Percentiles rank a stretch among this genome's conserved stretches.
These are phyloP conservation scores for Willisornis vidua DNA, from an alignment of 2,113 vertebrate genomes.

Conservation along the genomic window DNA sequence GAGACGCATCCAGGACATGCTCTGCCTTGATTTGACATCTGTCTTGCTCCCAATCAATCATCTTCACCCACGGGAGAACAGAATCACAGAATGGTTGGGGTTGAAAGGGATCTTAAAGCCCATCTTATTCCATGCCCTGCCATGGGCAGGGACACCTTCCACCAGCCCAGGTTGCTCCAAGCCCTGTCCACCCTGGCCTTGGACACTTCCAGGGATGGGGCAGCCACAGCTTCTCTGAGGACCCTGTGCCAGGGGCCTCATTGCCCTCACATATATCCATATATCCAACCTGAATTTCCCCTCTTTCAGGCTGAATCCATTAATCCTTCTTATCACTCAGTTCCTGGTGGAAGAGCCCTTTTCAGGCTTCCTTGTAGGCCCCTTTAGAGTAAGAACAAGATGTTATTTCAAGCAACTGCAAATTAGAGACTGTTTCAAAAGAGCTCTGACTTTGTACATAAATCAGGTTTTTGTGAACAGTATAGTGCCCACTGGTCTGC, in stretches of 20 bases:
- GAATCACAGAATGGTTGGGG: background rate
- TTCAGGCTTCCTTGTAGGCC: background rate
- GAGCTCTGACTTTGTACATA: background rate
- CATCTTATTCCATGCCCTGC: rapidly evolving
- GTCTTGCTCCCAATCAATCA: conserved; percentile 47
- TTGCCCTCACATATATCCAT: rapidly evolving
- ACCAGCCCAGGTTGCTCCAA: background rate
- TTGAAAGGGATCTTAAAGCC: rapidly evolving
- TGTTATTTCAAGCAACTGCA: background rate
- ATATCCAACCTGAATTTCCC: background rate
- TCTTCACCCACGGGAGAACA: background rate
- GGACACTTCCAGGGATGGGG: background rate
- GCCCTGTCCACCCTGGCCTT: background rate
- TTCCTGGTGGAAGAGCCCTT: background rate
- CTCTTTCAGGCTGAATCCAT: background rate
- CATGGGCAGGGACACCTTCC: background rate
- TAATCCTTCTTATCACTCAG: background rate
- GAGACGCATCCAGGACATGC: conserved; percentile 43
- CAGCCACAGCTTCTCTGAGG: background rate
- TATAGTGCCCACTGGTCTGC: background rate
- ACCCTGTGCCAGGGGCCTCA: background rate
- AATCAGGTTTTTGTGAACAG: background rate
- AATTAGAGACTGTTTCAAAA: background rate
- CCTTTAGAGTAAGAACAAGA: background rate
- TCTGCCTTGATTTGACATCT: conserved; percentile 47